Evolutionary conservation across 2,113 vertebrate species (phyloP), one percentile per base, ranked within the genome.

Genomic region (Hydrolagus affinis): DNA sequence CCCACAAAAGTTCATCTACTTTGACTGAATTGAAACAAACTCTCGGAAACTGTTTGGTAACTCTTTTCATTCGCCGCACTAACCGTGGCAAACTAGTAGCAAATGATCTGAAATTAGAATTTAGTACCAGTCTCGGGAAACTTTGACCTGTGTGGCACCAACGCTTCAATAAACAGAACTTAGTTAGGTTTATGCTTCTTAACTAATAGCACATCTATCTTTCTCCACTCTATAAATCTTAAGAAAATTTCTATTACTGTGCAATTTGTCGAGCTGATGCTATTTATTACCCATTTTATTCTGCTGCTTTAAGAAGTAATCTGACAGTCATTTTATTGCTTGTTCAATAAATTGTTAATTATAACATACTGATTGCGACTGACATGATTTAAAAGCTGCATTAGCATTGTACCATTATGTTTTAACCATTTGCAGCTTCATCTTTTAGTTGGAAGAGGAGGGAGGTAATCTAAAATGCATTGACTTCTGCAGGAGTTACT

Each of bases 261-360:
- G 93, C 94, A 94, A 95, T 95, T 95, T 94, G 94, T 95, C 94
- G 94, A 94, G 93, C 94, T 94, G 94, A 94, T 94, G 93, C 94
- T 95, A 95, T 94, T 95, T 95, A 94, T 95, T 95, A 94, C 93
- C 93, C 93, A 93, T 95, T 94, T 95, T 95, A 95, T 94, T 94
- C 94, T 94, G 92, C 93, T 94, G 93, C 94, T 95, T 94, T 94
- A 94, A 94, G 93, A 94, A 95, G 93, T 94, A 94, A 95, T 94
- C 93, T 94, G 94, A 94, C 94, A 93, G 95, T 95, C 93, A 94
- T 94, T 94, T 94, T 95, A 95, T 95, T 95, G 94, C 94, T 94
- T 93, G 94, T 95, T 95, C 94, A 95, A 95, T 95, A 95, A 95
- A 95, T 95, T 95, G 94, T 95, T 95, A 95, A 95, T 95, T 95